These are phyloP conservation scores for Eledone cirrhosa DNA, from an alignment of 2,888 invertebrate genomes.

Conservation along the genomic window DNA sequence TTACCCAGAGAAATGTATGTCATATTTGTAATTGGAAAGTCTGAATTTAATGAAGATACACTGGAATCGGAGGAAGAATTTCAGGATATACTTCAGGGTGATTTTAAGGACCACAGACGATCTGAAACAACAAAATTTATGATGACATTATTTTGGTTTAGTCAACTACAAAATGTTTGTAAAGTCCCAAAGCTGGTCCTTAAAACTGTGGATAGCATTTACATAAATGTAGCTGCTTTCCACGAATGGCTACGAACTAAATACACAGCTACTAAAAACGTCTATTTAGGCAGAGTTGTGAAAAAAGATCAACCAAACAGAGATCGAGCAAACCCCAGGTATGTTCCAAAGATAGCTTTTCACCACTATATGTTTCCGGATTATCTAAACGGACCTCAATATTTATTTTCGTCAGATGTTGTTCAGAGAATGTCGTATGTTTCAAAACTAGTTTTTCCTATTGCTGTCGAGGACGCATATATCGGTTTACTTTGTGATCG, in stretches of 20 bases:
- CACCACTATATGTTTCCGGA: slow-evolving; percentile 6
- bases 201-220: slow-evolving; percentile 18
- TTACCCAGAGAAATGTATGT: neutral
- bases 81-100: neutral
- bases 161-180: slow-evolving; percentile 13
- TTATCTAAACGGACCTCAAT: slow-evolving; percentile 24
- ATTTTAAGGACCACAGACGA: slow-evolving; percentile 9
- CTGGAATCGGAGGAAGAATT: neutral
- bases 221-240: slow-evolving; percentile 9
- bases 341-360: neutral
- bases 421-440: slow-evolving; percentile 11
- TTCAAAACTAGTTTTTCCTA: neutral
- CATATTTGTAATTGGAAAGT: slow-evolving; percentile 4
- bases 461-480: slow-evolving; percentile 18
- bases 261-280: neutral
- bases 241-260: neutral
- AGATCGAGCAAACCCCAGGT: slow-evolving; percentile 1
- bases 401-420: slow-evolving; percentile 22
- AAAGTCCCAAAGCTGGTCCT: neutral
- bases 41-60: neutral
- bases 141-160: slow-evolving; percentile 18
- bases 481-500: slow-evolving; percentile 10
- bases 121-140: slow-evolving; percentile 17
- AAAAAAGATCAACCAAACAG: neutral
- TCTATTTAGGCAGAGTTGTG: slow-evolving; percentile 17